phyloP scores from a whole-genome alignment of 2,797 vertebrate species.

The Lycodopsis pacificus region DNA sequence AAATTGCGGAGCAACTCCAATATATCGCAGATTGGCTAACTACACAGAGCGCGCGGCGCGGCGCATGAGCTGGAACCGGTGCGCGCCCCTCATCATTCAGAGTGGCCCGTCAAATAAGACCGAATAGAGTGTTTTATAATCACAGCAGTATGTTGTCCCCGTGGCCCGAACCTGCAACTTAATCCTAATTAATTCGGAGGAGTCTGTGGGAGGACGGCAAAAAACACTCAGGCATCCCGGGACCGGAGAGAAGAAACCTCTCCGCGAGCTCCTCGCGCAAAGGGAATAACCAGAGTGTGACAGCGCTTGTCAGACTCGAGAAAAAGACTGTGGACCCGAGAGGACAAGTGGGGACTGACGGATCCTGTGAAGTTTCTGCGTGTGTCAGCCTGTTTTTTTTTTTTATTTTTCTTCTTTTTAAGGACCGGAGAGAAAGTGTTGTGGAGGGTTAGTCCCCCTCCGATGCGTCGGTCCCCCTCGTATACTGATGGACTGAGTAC shows the following conservation, averaged over 20 bases:
- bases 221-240: constrained; percentile 62
- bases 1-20: constrained; percentile 70
- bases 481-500: constrained; percentile 59
- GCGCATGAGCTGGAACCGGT: constrained; percentile 53
- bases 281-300: constrained; percentile 56
- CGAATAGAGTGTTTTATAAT: not conserved
- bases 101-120: constrained; percentile 20
- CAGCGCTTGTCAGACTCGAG: not conserved
- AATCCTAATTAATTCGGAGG: constrained; percentile 31
- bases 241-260: constrained; percentile 50
- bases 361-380: constrained; percentile 59
- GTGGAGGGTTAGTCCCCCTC: constrained; percentile 22
- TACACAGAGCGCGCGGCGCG: constrained; percentile 64
- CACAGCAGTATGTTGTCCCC: not conserved
- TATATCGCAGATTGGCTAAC: constrained; percentile 63
- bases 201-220: constrained; percentile 17
- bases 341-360: constrained; percentile 24
- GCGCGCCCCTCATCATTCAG: constrained; percentile 1
- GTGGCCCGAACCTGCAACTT: constrained; percentile 48
- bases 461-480: constrained; percentile 42
- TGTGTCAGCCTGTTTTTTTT: constrained; percentile 10
- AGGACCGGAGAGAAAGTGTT: constrained; percentile 24
- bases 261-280: constrained; percentile 15
- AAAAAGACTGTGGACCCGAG: constrained; percentile 24
- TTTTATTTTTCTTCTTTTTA: not conserved